phyloP scores from a whole-genome alignment of 2,888 invertebrate species.

The Nebria brevicollis region DNA sequence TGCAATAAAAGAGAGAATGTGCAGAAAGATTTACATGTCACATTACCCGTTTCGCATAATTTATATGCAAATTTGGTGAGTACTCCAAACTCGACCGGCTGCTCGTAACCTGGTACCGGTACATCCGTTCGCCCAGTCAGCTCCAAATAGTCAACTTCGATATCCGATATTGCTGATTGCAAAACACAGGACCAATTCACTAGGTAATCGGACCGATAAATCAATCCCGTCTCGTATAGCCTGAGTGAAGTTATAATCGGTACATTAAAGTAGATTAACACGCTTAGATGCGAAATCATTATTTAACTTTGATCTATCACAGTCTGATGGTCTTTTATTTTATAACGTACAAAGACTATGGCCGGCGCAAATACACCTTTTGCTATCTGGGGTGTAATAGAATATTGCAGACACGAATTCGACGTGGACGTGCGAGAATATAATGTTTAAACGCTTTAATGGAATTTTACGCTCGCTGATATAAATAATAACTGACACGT shows the following conservation, averaged over 20 bases:
- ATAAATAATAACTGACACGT: conserved; percentile 9
- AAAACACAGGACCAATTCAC: conserved; percentile 99
- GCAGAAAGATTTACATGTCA: conserved; percentile 21
- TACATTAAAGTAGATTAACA: conserved; percentile 11
- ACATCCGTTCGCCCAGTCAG: conserved; percentile 86
- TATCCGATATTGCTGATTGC: conserved; percentile 98
- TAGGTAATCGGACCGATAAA: conserved; percentile 92
- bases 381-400: neutral
- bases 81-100: conserved; percentile 90
- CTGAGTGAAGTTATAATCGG: conserved; percentile 31
- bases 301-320: conserved; percentile 11
- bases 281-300: conserved; percentile 1
- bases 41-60: conserved; percentile 68
- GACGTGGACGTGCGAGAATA: neutral
- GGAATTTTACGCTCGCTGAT: conserved; percentile 4
- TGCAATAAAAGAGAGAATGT: conserved; percentile 11
- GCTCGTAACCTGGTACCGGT: conserved; percentile 90
- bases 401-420: neutral
- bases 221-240: conserved; percentile 71
- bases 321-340: neutral
- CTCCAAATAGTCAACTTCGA: conserved; percentile 97
- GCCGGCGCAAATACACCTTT: neutral
- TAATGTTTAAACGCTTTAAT: conserved; percentile 3
- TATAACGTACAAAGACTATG: neutral
- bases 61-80: conserved; percentile 93